Conservation (phyloP, 2,797 vertebrate species). For the Cynodonichthys magdalenae region DNA sequence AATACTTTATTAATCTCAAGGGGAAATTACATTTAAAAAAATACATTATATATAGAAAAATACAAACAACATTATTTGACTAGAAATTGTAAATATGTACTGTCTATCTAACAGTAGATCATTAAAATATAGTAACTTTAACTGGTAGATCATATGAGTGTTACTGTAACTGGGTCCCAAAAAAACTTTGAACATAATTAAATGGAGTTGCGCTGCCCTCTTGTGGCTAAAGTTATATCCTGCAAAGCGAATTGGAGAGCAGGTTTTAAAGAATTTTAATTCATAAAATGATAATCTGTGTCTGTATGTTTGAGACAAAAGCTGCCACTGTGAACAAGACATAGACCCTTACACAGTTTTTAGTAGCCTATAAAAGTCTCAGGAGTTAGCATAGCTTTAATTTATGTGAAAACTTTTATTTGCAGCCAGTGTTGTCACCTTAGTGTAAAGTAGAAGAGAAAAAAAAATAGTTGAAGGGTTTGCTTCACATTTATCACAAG, state of each 20-base stretch:
- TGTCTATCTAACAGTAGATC: neutral
- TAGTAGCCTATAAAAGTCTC: neutral
- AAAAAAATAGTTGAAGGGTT: too few species aligned
- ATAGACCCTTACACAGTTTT: neutral
- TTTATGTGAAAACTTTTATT: neutral
- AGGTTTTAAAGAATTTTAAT: neutral
- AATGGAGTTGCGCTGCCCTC: slow-evolving; percentile 61
- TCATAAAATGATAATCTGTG: neutral
- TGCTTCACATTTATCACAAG: neutral
- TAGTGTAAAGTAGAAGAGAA: neutral
- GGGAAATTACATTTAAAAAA: too few species aligned
- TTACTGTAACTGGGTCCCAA: neutral
- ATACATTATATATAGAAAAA: too few species aligned
- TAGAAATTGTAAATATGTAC: neutral
- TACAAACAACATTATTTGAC: neutral
- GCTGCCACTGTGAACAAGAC: neutral
- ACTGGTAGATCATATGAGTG: neutral
- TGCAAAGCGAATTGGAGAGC: neutral
- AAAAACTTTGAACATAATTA: neutral
- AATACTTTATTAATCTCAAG: too few species aligned
- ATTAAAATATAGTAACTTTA: neutral
- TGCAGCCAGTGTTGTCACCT: neutral
- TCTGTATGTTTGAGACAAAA: neutral
- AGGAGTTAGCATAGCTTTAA: neutral
- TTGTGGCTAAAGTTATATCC: slow-evolving; percentile 49